Percentiles rank a stretch among this genome's conserved stretches.
These are phyloP conservation scores for Seira sanloemensis DNA, from an alignment of 2,888 invertebrate genomes.

Conservation along the genomic window DNA sequence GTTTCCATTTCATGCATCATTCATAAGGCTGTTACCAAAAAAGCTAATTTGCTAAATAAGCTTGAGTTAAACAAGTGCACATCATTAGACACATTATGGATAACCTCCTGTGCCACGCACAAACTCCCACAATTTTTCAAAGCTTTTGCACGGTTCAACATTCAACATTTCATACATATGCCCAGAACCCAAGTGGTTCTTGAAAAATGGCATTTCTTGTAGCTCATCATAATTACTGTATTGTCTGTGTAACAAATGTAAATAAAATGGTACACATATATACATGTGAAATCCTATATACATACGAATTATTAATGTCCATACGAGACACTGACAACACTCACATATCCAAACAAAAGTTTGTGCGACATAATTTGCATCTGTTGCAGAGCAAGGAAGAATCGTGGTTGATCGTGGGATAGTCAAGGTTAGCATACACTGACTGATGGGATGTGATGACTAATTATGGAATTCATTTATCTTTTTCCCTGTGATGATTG, in stretches of 20 bases:
- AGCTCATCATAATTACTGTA: too few relatives aligned
- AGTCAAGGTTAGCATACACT: constrained; percentile 54
- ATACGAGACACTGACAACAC: too few relatives aligned
- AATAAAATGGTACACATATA: constrained; percentile 17
- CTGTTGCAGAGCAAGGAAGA: too few relatives aligned
- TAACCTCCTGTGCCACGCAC: constrained; percentile 56
- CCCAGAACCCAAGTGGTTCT: too few relatives aligned
- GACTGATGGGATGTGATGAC: constrained; percentile 59
- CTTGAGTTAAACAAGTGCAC: too few relatives aligned
- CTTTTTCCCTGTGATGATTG: constrained; percentile 55
- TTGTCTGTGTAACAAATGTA: constrained; percentile 24
- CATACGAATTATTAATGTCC: too few relatives aligned
- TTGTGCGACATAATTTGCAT: not conserved
- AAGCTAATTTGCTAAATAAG: too few relatives aligned
- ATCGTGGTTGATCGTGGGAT: constrained; percentile 57
- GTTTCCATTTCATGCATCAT: constrained; percentile 49
- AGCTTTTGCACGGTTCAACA: too few relatives aligned
- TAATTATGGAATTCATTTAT: constrained; percentile 63
- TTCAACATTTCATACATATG: too few relatives aligned
- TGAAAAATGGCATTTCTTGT: too few relatives aligned
- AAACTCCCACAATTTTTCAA: constrained; percentile 59
- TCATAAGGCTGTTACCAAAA: constrained; percentile 35
- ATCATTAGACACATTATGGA: constrained; percentile 22
- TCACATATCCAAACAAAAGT: constrained; percentile 13
- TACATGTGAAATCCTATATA: not conserved